These are phyloP conservation scores for Vireo altiloquus DNA, from an alignment of 2,113 vertebrate genomes.

Conservation along the genomic window DNA sequence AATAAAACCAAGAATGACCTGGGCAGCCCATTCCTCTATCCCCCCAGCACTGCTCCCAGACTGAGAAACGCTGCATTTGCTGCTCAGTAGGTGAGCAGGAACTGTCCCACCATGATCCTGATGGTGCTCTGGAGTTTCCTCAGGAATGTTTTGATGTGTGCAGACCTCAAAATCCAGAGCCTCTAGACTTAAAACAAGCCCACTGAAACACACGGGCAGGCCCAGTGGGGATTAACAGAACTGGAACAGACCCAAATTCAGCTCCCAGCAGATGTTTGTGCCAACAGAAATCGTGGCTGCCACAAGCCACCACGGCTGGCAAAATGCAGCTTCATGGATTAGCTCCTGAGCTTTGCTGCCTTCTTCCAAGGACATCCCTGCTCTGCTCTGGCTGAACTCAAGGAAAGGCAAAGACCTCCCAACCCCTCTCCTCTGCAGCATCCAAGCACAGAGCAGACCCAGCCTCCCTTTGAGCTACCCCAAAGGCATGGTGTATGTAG, in stretches of 20 bases:
- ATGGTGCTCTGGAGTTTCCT: background rate
- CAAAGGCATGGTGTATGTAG: accelerated
- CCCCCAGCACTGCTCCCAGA: background rate
- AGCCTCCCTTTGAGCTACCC: background rate
- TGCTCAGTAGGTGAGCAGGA: background rate
- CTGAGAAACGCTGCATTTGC: accelerated
- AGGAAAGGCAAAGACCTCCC: background rate
- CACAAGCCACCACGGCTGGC: background rate
- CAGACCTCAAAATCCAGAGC: background rate
- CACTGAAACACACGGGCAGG: background rate
- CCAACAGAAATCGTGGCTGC: background rate
- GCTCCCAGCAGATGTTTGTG: background rate
- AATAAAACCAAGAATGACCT: background rate
- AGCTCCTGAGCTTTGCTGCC: background rate
- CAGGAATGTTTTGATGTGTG: background rate
- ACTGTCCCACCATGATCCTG: background rate
- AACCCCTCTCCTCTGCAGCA: background rate
- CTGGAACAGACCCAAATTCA: background rate
- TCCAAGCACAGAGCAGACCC: accelerated
- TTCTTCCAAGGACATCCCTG: background rate
- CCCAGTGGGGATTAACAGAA: background rate
- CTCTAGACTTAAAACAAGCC: background rate
- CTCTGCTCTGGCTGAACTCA: background rate
- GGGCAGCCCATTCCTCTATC: background rate
- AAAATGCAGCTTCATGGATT: background rate